phyloP scores from a whole-genome alignment of 2,797 vertebrate genomes.

The Prunella strophiata region DNA sequence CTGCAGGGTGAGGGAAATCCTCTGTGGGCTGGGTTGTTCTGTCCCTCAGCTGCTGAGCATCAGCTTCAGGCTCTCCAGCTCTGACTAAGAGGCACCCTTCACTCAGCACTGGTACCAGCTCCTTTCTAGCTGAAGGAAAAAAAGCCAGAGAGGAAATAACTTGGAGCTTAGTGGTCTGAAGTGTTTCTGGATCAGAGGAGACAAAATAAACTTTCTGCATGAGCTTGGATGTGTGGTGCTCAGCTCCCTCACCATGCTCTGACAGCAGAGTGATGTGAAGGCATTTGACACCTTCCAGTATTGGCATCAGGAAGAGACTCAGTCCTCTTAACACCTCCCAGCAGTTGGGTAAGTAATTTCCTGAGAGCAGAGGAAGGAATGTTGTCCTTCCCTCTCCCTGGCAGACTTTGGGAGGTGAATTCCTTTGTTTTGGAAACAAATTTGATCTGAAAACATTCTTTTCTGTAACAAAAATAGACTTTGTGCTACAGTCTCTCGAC shows the following conservation, averaged over 20 bases:
- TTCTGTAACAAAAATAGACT: background rate
- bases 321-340: background rate
- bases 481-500: background rate
- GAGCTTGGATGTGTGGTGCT: background rate
- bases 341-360: conserved; percentile 36
- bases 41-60: background rate
- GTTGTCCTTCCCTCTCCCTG: background rate
- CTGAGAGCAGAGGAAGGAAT: conserved; percentile 27
- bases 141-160: background rate
- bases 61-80: background rate
- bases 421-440: conserved; percentile 36
- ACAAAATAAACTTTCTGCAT: background rate
- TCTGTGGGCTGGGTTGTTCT: background rate
- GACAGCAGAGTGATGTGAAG: background rate
- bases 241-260: background rate
- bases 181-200: conserved; percentile 24
- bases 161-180: background rate
- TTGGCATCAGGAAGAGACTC: conserved; percentile 20
- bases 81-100: background rate
- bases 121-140: background rate
- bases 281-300: conserved; percentile 27
- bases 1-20: background rate
- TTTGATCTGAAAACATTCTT: background rate
- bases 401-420: background rate
- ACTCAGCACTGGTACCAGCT: background rate